Conservation (phyloP, 2,113 vertebrate genomes). For the Arenaria interpres region DNA sequence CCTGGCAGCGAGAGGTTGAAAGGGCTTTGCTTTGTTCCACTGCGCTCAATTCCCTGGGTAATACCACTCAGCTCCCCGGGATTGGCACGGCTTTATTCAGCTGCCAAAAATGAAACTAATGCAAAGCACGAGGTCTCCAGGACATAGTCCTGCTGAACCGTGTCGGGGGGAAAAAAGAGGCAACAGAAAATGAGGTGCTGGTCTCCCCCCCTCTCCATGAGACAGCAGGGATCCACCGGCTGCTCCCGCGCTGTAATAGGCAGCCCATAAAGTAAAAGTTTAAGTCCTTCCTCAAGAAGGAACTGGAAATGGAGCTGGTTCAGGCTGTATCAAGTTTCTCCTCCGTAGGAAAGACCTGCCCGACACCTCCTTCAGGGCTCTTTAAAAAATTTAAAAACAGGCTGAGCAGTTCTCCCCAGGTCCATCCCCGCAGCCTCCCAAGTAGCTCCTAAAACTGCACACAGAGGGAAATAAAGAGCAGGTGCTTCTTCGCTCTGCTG, state of each 20-base stretch:
- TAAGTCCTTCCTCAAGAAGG: not conserved
- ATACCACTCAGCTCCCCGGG: conserved; percentile 56
- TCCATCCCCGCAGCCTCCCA: not conserved
- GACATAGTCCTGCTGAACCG: not conserved
- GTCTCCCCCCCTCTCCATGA: not conserved
- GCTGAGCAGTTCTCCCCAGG: not conserved
- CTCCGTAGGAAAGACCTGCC: not conserved
- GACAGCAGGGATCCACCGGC: not conserved
- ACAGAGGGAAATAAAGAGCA: not conserved
- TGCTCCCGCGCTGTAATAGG: rapidly evolving
- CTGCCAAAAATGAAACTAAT: conserved; percentile 69
- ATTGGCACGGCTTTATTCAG: conserved; percentile 46
- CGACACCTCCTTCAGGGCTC: not conserved
- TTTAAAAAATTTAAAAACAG: not conserved
- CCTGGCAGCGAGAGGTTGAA: conserved; percentile 51
- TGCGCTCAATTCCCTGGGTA: conserved; percentile 51
- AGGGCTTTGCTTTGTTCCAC: conserved; percentile 67
- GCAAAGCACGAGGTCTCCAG: conserved; percentile 67
- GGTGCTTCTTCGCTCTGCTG: rapidly evolving
- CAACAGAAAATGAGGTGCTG: not conserved
- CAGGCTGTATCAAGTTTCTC: not conserved
- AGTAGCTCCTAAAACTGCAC: not conserved
- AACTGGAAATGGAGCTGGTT: not conserved
- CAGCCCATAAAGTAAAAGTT: rapidly evolving
- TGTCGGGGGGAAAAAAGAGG: not conserved